Conservation (phyloP, 2,113 vertebrate genomes). For the Eulacestoma nigropectus region DNA sequence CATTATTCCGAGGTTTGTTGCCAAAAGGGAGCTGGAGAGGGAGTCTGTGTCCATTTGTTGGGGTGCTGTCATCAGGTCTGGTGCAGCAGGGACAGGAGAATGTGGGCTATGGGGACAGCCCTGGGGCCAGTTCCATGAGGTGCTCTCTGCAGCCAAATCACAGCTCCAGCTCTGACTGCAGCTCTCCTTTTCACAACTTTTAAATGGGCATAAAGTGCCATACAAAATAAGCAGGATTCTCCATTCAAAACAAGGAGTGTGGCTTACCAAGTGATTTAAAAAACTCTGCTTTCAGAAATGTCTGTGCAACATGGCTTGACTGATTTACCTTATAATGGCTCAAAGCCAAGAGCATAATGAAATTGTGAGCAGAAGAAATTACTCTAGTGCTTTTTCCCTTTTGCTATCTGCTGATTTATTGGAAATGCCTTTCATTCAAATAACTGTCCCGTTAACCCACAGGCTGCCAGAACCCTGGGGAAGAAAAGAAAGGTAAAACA, state of each 20-base stretch:
- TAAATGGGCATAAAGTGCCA: not conserved
- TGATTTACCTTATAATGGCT: conserved; percentile 56
- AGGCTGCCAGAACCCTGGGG: not conserved
- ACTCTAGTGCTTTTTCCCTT: conserved; percentile 28
- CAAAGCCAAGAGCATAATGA: conserved; percentile 53
- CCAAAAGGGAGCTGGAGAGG: not conserved
- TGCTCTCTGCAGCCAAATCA: not conserved
- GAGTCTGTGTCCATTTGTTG: not conserved
- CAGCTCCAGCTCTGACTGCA: not conserved
- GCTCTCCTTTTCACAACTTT: not conserved
- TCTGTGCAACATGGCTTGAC: conserved; percentile 30
- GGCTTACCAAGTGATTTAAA: conserved; percentile 21
- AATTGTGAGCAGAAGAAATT: conserved; percentile 55
- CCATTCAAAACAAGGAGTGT: conserved; percentile 3
- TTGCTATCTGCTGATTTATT: conserved; percentile 51
- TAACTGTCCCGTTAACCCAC: not conserved
- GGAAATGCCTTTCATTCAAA: conserved; percentile 34
- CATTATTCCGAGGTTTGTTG: not conserved
- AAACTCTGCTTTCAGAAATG: conserved; percentile 30
- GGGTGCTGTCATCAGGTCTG: not conserved
- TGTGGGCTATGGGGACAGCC: not conserved
- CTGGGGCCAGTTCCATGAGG: not conserved
- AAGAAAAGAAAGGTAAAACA: not conserved
- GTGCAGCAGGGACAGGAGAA: not conserved
- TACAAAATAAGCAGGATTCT: not conserved